Conservation (phyloP, 2,888 invertebrate species). For the Scaptomyza reducta region DNA sequence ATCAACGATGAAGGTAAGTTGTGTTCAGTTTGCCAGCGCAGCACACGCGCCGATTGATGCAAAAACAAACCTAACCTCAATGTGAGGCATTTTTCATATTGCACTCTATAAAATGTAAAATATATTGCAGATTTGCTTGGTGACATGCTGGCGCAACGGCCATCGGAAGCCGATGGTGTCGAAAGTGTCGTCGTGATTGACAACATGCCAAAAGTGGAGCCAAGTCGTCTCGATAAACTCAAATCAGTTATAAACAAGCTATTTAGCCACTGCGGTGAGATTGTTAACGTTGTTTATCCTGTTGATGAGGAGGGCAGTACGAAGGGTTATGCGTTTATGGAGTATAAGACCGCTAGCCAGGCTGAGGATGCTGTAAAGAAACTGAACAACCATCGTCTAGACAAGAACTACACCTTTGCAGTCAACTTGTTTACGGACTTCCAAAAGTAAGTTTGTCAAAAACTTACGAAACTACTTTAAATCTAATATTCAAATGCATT, state of each 20-base stretch:
- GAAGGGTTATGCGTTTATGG: constrained; percentile 96
- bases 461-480: background rate
- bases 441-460: constrained; percentile 88
- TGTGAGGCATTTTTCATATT: constrained; percentile 14
- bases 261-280: constrained; percentile 93
- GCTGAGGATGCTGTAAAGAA: constrained; percentile 95
- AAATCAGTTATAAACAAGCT: constrained; percentile 96
- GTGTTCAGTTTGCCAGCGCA: constrained; percentile 77
- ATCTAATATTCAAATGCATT: background rate
- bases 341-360: constrained; percentile 92
- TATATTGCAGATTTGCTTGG: constrained; percentile 91
- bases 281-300: constrained; percentile 96
- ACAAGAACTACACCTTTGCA: constrained; percentile 96
- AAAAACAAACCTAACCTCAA: constrained; percentile 79
- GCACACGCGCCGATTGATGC: constrained; percentile 71
- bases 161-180: constrained; percentile 97
- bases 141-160: constrained; percentile 95
- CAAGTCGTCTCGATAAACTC: constrained; percentile 95
- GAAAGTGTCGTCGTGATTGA: constrained; percentile 98
- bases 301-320: constrained; percentile 91
- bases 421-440: constrained; percentile 98
- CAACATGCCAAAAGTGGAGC: constrained; percentile 97
- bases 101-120: constrained; percentile 29
- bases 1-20: constrained; percentile 94
- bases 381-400: constrained; percentile 96